Conservation (phyloP, 1,140 invertebrate species). For the Heliothis subflexa region DNA sequence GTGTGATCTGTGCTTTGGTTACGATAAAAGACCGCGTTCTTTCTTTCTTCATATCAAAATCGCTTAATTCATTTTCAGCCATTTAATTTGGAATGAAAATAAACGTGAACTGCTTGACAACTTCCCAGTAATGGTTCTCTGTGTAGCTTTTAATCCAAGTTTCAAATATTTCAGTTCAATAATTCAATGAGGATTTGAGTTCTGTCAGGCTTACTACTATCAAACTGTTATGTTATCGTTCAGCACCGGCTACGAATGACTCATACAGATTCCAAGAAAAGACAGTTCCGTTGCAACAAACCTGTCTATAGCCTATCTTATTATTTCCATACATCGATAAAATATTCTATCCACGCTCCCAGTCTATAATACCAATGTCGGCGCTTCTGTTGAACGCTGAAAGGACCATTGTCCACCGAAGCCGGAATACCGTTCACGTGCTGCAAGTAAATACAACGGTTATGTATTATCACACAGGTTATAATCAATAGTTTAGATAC, state of each 20-base stretch:
- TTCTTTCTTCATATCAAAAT: no score
- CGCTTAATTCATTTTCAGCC: no score
- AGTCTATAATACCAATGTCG: constrained; percentile 57
- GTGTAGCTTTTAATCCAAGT: no score
- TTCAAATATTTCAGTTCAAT: background rate
- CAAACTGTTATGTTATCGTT: background rate
- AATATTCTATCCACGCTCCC: constrained; percentile 48
- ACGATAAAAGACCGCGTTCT: no score
- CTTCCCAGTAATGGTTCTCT: no score
- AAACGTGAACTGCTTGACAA: no score
- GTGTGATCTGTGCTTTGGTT: no score
- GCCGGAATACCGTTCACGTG: constrained; percentile 56
- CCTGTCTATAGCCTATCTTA: background rate
- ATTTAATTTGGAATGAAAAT: no score
- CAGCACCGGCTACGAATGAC: background rate
- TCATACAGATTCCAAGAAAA: background rate
- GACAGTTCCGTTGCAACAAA: constrained; percentile 7
- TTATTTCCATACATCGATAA: constrained; percentile 11
- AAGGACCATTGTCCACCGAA: constrained; percentile 63
- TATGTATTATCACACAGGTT: constrained; percentile 43
- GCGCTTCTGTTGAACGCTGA: constrained; percentile 67
- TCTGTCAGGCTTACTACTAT: no score
- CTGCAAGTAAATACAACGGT: constrained; percentile 37
- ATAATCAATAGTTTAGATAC: constrained; percentile 29
- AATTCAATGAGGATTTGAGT: background rate